A percentile compares a stretch with the other conserved stretches of the same genome.
phyloP scores from a whole-genome alignment of 2,888 invertebrate species.

The Ornithoptera priamus region DNA sequence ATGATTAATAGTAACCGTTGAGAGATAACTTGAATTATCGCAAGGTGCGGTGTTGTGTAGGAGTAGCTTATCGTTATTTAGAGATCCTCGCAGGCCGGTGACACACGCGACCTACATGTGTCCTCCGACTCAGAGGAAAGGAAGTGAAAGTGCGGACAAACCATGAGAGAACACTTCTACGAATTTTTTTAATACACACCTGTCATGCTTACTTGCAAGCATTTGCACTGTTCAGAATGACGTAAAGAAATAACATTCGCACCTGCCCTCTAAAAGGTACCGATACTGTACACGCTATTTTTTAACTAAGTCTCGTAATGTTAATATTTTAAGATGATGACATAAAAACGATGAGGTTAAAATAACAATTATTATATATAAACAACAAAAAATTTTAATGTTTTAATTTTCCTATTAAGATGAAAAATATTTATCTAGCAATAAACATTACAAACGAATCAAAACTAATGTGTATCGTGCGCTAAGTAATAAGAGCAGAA shows the following conservation, averaged over 20 bases:
- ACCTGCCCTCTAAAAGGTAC: not conserved
- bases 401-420: too few species aligned
- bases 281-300: not conserved
- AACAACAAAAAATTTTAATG: too few species aligned
- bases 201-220: constrained; percentile 2
- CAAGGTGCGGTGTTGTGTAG: constrained; percentile 25
- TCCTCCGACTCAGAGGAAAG: constrained; percentile 27
- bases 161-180: constrained; percentile 14
- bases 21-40: not conserved
- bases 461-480: too few species aligned
- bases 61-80: constrained; percentile 16
- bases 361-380: too few species aligned
- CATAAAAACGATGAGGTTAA: too few species aligned
- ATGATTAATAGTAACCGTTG: not conserved
- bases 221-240: not conserved
- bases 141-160: constrained; percentile 36
- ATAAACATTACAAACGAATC: too few species aligned
- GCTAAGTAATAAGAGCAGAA: too few species aligned
- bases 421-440: too few species aligned
- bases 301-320: not conserved
- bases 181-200: constrained; percentile 21
- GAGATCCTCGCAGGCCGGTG: constrained; percentile 23
- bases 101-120: constrained; percentile 33
- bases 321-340: too few species aligned
- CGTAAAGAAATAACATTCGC: not conserved